These are phyloP conservation scores for Plagiodera versicolora DNA, from an alignment of 2,888 invertebrate species.

Conservation along the genomic window DNA sequence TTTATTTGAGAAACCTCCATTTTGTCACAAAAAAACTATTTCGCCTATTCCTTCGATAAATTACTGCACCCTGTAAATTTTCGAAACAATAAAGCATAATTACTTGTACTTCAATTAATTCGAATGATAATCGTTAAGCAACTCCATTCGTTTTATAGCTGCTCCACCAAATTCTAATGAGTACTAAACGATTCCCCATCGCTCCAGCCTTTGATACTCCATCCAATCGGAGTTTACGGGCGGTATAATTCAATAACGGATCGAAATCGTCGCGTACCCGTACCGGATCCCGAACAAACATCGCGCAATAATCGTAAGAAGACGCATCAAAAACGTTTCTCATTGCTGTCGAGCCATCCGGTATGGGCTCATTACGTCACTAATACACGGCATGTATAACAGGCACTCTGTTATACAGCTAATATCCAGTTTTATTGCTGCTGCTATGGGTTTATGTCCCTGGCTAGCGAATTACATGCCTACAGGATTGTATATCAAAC, in stretches of 20 bases:
- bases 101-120: no score
- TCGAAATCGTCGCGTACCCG: neutral
- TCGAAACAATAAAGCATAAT: no score
- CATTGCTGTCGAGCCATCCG: conserved; percentile 20
- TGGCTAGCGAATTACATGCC: conserved; percentile 13
- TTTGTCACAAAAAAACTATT: no score
- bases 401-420: conserved; percentile 24
- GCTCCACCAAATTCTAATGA: neutral
- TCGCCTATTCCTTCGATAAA: no score
- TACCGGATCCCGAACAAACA: neutral
- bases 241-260: neutral
- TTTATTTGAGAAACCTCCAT: no score
- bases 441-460: conserved; percentile 18
- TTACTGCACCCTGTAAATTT: no score
- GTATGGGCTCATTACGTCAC: conserved; percentile 18
- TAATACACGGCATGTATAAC: conserved; percentile 9
- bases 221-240: neutral
- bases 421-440: conserved; percentile 31
- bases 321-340: conserved; percentile 27
- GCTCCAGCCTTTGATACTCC: neutral
- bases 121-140: no score
- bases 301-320: neutral
- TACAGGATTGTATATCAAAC: conserved; percentile 16
- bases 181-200: neutral
- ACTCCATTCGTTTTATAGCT: no score